Percentiles rank a stretch among this genome's conserved stretches.
Conservation (phyloP, 1,140 invertebrate genomes). For the Drosophila pandora region DNA sequence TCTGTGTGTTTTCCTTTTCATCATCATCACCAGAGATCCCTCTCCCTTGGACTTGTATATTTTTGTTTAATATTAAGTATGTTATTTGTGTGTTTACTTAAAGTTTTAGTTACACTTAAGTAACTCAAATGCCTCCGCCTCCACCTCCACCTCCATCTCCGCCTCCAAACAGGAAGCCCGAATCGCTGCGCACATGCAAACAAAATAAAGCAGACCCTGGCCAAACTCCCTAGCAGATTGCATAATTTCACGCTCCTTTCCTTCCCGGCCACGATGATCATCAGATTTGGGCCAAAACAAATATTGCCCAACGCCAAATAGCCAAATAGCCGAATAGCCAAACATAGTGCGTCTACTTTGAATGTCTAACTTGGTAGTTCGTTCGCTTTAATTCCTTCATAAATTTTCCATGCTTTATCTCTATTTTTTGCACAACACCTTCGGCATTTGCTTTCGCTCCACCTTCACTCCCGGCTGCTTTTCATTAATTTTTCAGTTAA, state of each 20-base stretch:
- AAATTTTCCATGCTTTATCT: slow-evolving; percentile 80
- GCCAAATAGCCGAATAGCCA: slow-evolving; percentile 16
- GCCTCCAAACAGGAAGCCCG: slow-evolving; percentile 65
- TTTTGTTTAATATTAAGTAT: slow-evolving; percentile 83
- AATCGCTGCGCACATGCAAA: slow-evolving; percentile 74
- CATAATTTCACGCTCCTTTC: slow-evolving; percentile 74
- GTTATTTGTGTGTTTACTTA: slow-evolving; percentile 82
- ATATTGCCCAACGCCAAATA: slow-evolving; percentile 70
- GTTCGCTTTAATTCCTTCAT: slow-evolving; percentile 57
- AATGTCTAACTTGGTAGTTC: slow-evolving; percentile 66
- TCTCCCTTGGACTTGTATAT: slow-evolving; percentile 63
- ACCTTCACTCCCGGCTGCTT: slow-evolving; percentile 52
- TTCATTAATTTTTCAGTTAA: slow-evolving; percentile 83
- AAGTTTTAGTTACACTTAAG: slow-evolving; percentile 82
- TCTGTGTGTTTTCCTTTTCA: slow-evolving; percentile 50
- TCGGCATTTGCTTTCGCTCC: slow-evolving; percentile 53
- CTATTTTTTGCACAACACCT: slow-evolving; percentile 65
- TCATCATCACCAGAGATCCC: slow-evolving; percentile 33
- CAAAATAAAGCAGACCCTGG: slow-evolving; percentile 68
- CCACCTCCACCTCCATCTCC: no score
- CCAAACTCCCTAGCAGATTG: slow-evolving; percentile 48
- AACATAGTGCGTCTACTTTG: slow-evolving; percentile 44
- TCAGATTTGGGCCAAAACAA: slow-evolving; percentile 64
- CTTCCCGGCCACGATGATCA: slow-evolving; percentile 9
- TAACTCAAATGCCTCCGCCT: slow-evolving; percentile 67